Conservation (phyloP, 2,797 vertebrate species). For the Avahi laniger region DNA sequence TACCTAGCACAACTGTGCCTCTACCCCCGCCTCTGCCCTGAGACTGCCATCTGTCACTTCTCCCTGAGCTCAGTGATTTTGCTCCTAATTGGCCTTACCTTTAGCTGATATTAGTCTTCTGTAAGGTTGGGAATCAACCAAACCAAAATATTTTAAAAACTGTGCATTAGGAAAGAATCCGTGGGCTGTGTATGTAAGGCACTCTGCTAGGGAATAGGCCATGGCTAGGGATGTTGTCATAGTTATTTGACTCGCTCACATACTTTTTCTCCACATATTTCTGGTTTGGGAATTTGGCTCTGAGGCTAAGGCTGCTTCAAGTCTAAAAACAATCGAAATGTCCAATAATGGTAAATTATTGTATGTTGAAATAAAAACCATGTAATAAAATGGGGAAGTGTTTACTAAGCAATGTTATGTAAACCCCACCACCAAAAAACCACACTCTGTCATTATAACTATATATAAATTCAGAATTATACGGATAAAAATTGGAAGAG, state of each 20-base stretch:
- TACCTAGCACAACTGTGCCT: not conserved
- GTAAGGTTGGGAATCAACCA: not conserved
- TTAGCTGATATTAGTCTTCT: not conserved
- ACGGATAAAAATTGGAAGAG: not conserved
- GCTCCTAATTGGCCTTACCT: not conserved
- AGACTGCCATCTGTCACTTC: not conserved
- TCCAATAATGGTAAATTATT: constrained; percentile 9
- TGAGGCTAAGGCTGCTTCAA: not conserved
- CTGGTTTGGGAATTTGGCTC: constrained; percentile 1
- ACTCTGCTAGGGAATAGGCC: not conserved
- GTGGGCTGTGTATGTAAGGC: not conserved
- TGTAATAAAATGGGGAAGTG: not conserved
- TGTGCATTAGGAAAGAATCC: not conserved
- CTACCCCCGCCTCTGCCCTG: not conserved
- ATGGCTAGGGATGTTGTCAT: no score
- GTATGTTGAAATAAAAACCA: constrained; percentile 22
- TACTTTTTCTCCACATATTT: not conserved
- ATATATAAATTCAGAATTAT: constrained; percentile 19
- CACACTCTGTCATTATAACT: not conserved
- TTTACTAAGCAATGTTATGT: constrained; percentile 1
- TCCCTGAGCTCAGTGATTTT: not conserved
- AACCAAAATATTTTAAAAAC: not conserved
- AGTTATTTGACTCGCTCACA: not conserved
- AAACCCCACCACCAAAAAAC: not conserved
- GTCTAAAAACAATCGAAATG: not conserved